Conservation (phyloP, 2,797 vertebrate genomes). For the Hippopotamyrus pictus region DNA sequence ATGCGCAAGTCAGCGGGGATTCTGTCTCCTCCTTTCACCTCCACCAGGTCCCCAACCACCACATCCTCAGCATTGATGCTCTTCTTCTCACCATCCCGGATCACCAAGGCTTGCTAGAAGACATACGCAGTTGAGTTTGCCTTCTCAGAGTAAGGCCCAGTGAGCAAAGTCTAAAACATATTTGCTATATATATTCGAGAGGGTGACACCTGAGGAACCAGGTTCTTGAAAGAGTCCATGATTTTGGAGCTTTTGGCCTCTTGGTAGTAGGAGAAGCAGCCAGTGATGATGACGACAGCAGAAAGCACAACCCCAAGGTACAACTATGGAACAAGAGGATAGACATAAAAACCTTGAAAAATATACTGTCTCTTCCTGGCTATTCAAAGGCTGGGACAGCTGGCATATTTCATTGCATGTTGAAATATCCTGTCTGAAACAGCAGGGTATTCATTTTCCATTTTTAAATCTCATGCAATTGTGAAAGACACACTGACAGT, state of each 20-base stretch:
- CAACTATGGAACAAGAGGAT: conserved; percentile 53
- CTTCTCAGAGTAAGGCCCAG: neutral
- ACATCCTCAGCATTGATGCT: conserved; percentile 82
- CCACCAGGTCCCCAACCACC: conserved; percentile 80
- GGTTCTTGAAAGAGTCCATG: conserved; percentile 58
- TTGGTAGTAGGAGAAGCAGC: conserved; percentile 97
- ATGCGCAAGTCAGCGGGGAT: conserved; percentile 84
- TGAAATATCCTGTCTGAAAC: neutral
- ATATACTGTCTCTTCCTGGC: neutral
- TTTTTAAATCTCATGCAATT: neutral
- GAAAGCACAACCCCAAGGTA: conserved; percentile 86
- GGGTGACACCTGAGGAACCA: conserved; percentile 35
- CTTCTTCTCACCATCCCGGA: conserved; percentile 82
- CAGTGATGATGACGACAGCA: conserved; percentile 94
- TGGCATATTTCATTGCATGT: neutral
- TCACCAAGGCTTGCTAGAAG: conserved; percentile 52
- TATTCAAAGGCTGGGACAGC: neutral
- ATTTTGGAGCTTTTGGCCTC: conserved; percentile 96
- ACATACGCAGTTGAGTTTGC: neutral
- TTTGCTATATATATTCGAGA: neutral
- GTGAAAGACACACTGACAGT: neutral
- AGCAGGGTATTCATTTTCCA: neutral
- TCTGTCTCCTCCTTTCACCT: conserved; percentile 85
- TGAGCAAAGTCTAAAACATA: neutral
- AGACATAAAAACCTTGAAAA: neutral